Evolutionary conservation across 2,888 invertebrate species (phyloP).

Genomic region (Nemapogon koenigi): DNA sequence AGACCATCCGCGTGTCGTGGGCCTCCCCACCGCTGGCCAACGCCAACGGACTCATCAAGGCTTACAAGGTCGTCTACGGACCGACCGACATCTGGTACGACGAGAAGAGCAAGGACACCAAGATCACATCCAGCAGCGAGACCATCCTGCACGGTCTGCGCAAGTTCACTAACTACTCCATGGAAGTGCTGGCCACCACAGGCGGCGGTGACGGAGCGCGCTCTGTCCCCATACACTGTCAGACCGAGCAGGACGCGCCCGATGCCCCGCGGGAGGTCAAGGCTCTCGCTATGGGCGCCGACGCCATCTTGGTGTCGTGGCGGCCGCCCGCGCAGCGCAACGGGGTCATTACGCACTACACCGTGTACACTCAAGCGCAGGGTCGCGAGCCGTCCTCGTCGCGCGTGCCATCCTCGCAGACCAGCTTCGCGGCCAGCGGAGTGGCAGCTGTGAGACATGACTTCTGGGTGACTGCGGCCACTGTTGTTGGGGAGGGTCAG

Average conservation of each 20-base stretch:
- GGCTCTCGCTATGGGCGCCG: constrained; percentile 89
- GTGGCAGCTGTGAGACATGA: constrained; percentile 86
- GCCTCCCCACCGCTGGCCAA: constrained; percentile 90
- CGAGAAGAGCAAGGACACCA: constrained; percentile 91
- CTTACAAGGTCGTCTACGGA: constrained; percentile 93
- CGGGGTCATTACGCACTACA: constrained; percentile 92
- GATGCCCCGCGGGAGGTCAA: constrained; percentile 93
- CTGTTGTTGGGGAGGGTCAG: constrained; percentile 93
- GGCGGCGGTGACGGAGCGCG: constrained; percentile 95
- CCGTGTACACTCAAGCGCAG: constrained; percentile 85
- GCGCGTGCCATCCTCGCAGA: constrained; percentile 77
- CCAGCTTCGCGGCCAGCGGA: constrained; percentile 87
- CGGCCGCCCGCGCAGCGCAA: constrained; percentile 91
- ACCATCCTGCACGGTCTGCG: constrained; percentile 92
- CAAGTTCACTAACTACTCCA: constrained; percentile 96
- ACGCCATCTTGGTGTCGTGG: constrained; percentile 94
- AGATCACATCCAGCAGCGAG: constrained; percentile 91
- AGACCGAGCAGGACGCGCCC: constrained; percentile 95
- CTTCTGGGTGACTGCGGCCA: constrained; percentile 95
- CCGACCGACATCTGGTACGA: constrained; percentile 93
- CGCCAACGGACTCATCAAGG: constrained; percentile 94
- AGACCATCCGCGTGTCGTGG: constrained; percentile 94
- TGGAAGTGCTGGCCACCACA: constrained; percentile 94
- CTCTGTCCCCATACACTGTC: constrained; percentile 86
- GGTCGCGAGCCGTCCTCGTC: constrained; percentile 61